Percentiles rank a stretch among this genome's conserved stretches.
Evolutionary conservation across 2,888 invertebrate species (phyloP).

Genomic region (Erpobdella octoculata): DNA sequence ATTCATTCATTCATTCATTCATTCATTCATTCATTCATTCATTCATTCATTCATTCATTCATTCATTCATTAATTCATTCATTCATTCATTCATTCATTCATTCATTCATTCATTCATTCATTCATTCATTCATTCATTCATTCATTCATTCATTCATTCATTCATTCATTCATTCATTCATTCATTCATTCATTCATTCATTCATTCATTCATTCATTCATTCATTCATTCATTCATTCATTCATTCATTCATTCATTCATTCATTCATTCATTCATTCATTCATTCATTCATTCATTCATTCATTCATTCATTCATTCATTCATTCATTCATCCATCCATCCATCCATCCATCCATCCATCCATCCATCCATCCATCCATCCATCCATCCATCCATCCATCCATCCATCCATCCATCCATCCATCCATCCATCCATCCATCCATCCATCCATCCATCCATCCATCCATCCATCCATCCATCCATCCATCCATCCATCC

Average conservation of each 20-base stretch:
- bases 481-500: not conserved
- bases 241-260: no score
- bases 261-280: not conserved
- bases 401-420: not conserved
- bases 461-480: not conserved
- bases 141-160: no score
- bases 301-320: not conserved
- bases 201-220: no score
- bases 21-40: slow-evolving; percentile 24
- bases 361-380: slow-evolving; percentile 5
- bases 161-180: no score
- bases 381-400: slow-evolving; percentile 13
- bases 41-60: slow-evolving; percentile 17
- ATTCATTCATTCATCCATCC: not conserved
- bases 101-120: slow-evolving; percentile 16
- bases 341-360: slow-evolving; percentile 4
- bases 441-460: not conserved
- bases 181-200: no score
- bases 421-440: not conserved
- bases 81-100: slow-evolving; percentile 17
- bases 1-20: slow-evolving; percentile 22
- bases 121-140: no score
- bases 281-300: slow-evolving; percentile 1
- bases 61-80: slow-evolving; percentile 20
- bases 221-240: no score